A percentile compares a stretch with the other conserved stretches of the same genome.
phyloP scores from a whole-genome alignment of 2,113 vertebrate genomes.

The Electrona antarctica region DNA sequence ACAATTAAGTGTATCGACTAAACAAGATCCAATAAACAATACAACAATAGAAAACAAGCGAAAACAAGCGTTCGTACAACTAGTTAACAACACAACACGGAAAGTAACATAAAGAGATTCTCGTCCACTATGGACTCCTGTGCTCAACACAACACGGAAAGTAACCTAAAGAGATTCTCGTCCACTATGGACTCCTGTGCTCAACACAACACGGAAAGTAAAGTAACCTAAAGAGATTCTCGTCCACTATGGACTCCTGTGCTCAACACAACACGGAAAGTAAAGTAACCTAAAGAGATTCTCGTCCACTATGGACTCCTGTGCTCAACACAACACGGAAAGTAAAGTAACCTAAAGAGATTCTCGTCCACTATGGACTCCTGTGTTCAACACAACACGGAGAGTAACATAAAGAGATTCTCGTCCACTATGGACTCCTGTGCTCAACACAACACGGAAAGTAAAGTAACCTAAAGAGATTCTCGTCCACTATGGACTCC shows the following conservation, averaged over 20 bases:
- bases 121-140: too few species aligned
- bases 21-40: too few species aligned
- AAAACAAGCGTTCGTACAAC: too few species aligned
- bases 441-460: slow-evolving; percentile 21
- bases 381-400: slow-evolving; percentile 68
- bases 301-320: slow-evolving; percentile 99
- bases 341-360: not conserved
- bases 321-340: slow-evolving; percentile 29
- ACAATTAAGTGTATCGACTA: too few species aligned
- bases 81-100: slow-evolving; percentile 10
- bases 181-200: slow-evolving; percentile 97
- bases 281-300: not conserved
- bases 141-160: too few species aligned
- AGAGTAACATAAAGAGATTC: slow-evolving; percentile 5
- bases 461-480: not conserved
- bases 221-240: slow-evolving; percentile 55
- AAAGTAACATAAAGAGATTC: not conserved
- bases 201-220: slow-evolving; percentile 11
- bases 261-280: slow-evolving; percentile 18
- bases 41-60: too few species aligned
- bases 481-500: slow-evolving; percentile 98
- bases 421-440: slow-evolving; percentile 99
- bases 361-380: slow-evolving; percentile 96
- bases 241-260: slow-evolving; percentile 98
- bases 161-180: too few species aligned